phyloP scores from a whole-genome alignment of 2,888 invertebrate genomes.

The Drosophila pseudotalamancana region DNA sequence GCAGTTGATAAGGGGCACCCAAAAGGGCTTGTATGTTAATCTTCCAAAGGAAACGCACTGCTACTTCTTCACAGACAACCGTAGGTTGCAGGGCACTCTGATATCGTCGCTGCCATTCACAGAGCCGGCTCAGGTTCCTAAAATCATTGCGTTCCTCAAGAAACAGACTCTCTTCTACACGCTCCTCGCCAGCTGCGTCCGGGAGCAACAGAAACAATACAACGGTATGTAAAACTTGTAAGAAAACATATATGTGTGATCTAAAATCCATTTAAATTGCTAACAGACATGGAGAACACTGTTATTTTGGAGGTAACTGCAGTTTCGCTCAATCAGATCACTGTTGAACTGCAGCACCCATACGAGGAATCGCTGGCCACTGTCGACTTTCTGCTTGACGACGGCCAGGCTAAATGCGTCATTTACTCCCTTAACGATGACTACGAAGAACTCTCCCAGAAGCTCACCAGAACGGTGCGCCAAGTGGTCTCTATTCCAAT shows the following conservation, averaged over 20 bases:
- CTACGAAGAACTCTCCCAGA: constrained; percentile 84
- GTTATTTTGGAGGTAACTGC: constrained; percentile 97
- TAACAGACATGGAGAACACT: constrained; percentile 83
- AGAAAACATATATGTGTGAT: not conserved
- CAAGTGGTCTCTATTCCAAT: constrained; percentile 96
- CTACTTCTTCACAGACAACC: constrained; percentile 95
- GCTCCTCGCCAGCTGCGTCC: constrained; percentile 94
- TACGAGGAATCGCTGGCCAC: constrained; percentile 96
- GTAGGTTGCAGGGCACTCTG: constrained; percentile 86
- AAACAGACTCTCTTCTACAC: constrained; percentile 97
- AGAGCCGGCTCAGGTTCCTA: constrained; percentile 96
- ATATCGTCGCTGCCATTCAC: constrained; percentile 93
- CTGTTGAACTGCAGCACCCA: constrained; percentile 96
- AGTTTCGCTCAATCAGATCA: constrained; percentile 94
- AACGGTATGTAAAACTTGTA: constrained; percentile 85
- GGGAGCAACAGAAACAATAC: constrained; percentile 90
- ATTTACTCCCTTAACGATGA: constrained; percentile 88
- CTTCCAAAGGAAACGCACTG: constrained; percentile 97
- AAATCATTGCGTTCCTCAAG: constrained; percentile 92
- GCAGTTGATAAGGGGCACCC: constrained; percentile 89
- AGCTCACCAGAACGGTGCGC: constrained; percentile 89
- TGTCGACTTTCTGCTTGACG: constrained; percentile 93
- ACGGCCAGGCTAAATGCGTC: constrained; percentile 91
- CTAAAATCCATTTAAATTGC: not conserved
- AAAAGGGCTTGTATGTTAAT: constrained; percentile 94